Percentiles rank a stretch among this genome's conserved stretches.
These are phyloP conservation scores for Phymatocera aterrima DNA, from an alignment of 2,888 invertebrate genomes.

Conservation along the genomic window DNA sequence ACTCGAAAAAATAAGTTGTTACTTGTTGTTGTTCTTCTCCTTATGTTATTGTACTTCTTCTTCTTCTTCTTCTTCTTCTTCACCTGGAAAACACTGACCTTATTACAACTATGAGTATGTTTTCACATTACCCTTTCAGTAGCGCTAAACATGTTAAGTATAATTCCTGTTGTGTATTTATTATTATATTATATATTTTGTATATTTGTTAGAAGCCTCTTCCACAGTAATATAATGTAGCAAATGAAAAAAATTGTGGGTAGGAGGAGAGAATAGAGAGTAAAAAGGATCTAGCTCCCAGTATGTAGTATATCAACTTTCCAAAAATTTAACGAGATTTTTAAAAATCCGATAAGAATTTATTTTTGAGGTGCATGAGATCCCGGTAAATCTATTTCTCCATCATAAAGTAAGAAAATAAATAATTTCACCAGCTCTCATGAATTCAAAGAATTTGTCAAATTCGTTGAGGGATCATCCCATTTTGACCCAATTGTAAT, in stretches of 20 bases:
- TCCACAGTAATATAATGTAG: not conserved
- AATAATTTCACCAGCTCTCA: no score
- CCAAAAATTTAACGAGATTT: no score
- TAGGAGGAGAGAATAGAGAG: not conserved
- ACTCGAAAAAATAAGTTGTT: slow-evolving; percentile 31
- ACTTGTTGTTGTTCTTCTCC: slow-evolving; percentile 12
- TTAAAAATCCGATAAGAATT: no score
- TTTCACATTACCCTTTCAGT: slow-evolving; percentile 34
- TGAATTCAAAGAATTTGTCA: no score
- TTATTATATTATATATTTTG: not conserved
- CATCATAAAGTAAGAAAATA: no score
- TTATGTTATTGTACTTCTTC: not conserved
- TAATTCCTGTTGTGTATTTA: not conserved
- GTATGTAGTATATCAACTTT: slow-evolving; percentile 11
- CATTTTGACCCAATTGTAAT: no score
- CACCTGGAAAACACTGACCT: slow-evolving; percentile 27
- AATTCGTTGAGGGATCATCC: no score
- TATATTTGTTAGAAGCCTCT: not conserved
- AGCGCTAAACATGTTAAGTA: slow-evolving; percentile 18
- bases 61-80: slow-evolving; percentile 39
- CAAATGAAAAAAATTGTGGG: not conserved
- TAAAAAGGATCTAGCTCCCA: not conserved
- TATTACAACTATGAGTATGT: slow-evolving; percentile 36
- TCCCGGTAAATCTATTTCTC: no score
- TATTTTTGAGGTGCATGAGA: no score